Evolutionary conservation across 1,140 invertebrate genomes (phyloP).

Genomic region (Bilobella aurantiaca): DNA sequence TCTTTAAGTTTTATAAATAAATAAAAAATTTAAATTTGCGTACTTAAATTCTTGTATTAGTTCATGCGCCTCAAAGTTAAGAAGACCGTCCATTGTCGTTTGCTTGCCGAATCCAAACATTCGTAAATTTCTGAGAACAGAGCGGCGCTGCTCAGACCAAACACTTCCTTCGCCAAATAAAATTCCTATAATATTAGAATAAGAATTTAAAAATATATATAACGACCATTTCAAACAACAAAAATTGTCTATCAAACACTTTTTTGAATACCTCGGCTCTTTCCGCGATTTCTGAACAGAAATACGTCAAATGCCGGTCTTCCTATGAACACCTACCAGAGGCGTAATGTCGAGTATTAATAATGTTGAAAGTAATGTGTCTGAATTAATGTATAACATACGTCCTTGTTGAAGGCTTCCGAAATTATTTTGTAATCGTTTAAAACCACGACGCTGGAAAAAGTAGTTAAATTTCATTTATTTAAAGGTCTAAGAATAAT

Average conservation of each 20-base stretch:
- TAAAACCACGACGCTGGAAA: constrained; percentile 26
- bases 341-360: background rate
- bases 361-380: background rate
- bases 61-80: constrained; percentile 27
- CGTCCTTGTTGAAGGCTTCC: constrained; percentile 31
- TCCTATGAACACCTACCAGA: constrained; percentile 21
- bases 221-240: background rate
- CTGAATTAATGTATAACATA: too few species aligned
- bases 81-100: constrained; percentile 53
- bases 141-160: constrained; percentile 64
- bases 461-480: background rate
- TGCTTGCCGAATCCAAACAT: constrained; percentile 62
- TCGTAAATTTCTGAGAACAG: constrained; percentile 57
- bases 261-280: constrained; percentile 23
- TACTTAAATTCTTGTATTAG: constrained; percentile 28
- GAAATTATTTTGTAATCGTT: constrained; percentile 32
- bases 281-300: constrained; percentile 31
- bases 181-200: background rate
- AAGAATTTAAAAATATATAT: background rate
- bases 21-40: background rate
- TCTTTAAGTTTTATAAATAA: background rate
- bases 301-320: constrained; percentile 27
- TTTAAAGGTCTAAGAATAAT: background rate
- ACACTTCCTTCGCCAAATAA: constrained; percentile 59
- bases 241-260: background rate